Percentiles rank a stretch among this genome's conserved stretches.
phyloP scores from a whole-genome alignment of 1,140 invertebrate species.

The Cephus cinctus region DNA sequence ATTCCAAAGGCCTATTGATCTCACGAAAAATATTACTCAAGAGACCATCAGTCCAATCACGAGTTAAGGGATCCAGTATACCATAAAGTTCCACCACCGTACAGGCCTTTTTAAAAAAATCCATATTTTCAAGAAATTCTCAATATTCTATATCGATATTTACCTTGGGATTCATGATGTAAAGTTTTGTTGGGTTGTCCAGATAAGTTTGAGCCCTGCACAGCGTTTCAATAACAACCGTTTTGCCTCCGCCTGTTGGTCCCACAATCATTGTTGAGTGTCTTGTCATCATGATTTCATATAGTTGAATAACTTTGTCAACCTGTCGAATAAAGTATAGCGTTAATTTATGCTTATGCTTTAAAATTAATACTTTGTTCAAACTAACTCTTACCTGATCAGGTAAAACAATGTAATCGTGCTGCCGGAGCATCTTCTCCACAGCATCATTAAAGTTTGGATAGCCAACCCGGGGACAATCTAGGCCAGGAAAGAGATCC shows the following conservation, averaged over 20 bases:
- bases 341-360: constrained; percentile 24
- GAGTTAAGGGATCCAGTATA: constrained; percentile 77
- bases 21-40: constrained; percentile 88
- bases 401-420: constrained; percentile 71
- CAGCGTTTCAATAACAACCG: constrained; percentile 79
- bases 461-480: constrained; percentile 81
- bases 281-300: constrained; percentile 91
- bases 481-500: constrained; percentile 86
- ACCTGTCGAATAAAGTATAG: constrained; percentile 57
- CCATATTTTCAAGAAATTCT: constrained; percentile 19
- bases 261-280: constrained; percentile 91
- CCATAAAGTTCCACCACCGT: constrained; percentile 89
- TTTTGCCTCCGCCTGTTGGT: constrained; percentile 88
- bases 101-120: constrained; percentile 64
- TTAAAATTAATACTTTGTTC: constrained; percentile 30
- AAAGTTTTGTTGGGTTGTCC: constrained; percentile 74
- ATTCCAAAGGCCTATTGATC: constrained; percentile 75
- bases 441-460: constrained; percentile 82
- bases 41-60: constrained; percentile 91
- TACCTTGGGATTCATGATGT: constrained; percentile 80
- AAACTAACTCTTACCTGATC: constrained; percentile 66
- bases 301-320: constrained; percentile 86
- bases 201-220: constrained; percentile 75
- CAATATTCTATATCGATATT: constrained; percentile 16
- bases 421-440: constrained; percentile 63